phyloP scores from a whole-genome alignment of 2,888 invertebrate species.

The Cordilura impudica region DNA sequence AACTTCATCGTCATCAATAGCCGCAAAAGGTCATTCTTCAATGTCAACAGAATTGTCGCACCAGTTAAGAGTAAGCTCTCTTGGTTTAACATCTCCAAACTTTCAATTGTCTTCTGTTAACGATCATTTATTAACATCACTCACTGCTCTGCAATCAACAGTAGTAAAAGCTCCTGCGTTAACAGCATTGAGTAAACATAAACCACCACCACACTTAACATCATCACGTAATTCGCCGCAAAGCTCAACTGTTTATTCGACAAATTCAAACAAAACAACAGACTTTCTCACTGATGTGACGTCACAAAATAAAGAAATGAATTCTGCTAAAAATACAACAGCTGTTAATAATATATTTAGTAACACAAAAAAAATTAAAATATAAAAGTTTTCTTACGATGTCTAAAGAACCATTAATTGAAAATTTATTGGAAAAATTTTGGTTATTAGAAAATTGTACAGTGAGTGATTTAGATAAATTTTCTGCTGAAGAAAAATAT shows the following conservation, averaged over 20 bases:
- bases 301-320: background rate
- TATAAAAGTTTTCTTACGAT: background rate
- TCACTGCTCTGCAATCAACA: too few relatives aligned
- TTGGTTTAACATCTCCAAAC: too few relatives aligned
- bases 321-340: background rate
- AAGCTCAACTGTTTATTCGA: background rate
- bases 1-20: background rate
- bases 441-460: too few relatives aligned
- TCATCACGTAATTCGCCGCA: background rate
- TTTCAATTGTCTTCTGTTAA: too few relatives aligned
- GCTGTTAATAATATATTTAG: background rate
- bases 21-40: background rate
- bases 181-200: too few relatives aligned
- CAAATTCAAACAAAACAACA: background rate
- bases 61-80: too few relatives aligned
- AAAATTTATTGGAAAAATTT: background rate
- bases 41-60: too few relatives aligned
- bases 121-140: too few relatives aligned
- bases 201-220: too few relatives aligned
- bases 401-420: background rate
- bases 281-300: background rate
- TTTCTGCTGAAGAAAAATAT: slow-evolving; percentile 31
- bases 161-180: too few relatives aligned
- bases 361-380: background rate
- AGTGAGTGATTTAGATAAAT: too few relatives aligned